Conservation (phyloP, 2,888 invertebrate genomes). For the Calliphora vomitoria region DNA sequence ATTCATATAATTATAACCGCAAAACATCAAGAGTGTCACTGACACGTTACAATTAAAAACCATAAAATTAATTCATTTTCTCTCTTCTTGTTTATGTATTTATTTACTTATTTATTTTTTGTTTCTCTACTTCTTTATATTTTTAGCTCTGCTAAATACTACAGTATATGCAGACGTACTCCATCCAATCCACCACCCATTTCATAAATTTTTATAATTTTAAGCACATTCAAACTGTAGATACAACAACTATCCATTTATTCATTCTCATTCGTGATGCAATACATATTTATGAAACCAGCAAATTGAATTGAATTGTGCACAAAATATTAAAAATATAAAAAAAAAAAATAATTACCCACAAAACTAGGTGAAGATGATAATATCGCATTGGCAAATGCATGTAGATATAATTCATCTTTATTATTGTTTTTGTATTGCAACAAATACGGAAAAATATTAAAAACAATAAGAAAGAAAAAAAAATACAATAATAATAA, state of each 20-base stretch:
- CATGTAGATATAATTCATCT: conserved; percentile 57
- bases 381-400: conserved; percentile 60
- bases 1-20: conserved; percentile 48
- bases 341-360: conserved; percentile 27
- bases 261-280: conserved; percentile 52
- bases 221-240: conserved; percentile 38
- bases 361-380: conserved; percentile 66
- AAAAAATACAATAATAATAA: background rate
- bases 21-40: conserved; percentile 65
- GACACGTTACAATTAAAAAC: conserved; percentile 60
- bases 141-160: background rate
- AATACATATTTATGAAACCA: conserved; percentile 62
- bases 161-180: background rate
- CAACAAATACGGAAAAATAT: conserved; percentile 29
- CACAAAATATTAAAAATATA: conserved; percentile 10
- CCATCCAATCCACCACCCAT: conserved; percentile 40
- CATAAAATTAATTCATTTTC: conserved; percentile 60
- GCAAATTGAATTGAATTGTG: conserved; percentile 61
- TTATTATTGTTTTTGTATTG: conserved; percentile 36
- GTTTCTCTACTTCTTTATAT: background rate
- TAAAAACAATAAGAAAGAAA: background rate
- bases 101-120: background rate
- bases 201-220: conserved; percentile 50
- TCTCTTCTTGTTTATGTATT: background rate
- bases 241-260: conserved; percentile 5